phyloP scores from a whole-genome alignment of 1,140 invertebrate genomes.

The Chlorops oryzae region DNA sequence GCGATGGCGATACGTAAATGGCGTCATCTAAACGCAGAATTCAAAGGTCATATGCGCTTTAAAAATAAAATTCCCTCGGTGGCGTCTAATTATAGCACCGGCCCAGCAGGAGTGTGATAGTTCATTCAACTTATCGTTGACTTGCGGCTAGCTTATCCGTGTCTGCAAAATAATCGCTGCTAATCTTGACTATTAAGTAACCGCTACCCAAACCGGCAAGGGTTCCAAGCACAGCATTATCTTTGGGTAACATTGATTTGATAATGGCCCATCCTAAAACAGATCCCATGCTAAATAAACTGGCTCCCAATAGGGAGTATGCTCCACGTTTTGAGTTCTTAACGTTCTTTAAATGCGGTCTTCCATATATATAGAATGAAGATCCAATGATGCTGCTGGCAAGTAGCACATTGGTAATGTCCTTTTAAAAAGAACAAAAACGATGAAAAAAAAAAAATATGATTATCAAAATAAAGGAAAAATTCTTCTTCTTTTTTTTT shows the following conservation, averaged over 20 bases:
- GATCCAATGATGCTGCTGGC: conserved; percentile 56
- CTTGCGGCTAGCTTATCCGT: conserved; percentile 37
- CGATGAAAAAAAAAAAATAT: not conserved
- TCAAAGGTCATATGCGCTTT: no score
- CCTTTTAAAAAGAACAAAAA: no score
- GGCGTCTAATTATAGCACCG: no score
- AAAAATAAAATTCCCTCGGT: no score
- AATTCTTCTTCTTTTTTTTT: no score
- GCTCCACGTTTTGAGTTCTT: conserved; percentile 48
- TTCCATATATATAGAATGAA: conserved; percentile 58
- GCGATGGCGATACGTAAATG: no score
- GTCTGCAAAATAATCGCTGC: conserved; percentile 52
- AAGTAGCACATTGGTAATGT: conserved; percentile 52
- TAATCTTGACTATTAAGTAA: conserved; percentile 54
- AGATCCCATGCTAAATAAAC: conserved; percentile 66
- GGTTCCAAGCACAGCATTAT: conserved; percentile 54
- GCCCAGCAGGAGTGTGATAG: no score
- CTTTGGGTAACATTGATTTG: conserved; percentile 59
- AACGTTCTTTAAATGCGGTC: conserved; percentile 51
- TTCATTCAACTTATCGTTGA: no score
- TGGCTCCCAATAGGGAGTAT: conserved; percentile 59
- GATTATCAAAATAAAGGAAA: not conserved
- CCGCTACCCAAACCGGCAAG: conserved; percentile 57
- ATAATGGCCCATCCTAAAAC: conserved; percentile 66
- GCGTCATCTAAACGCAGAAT: no score